A percentile compares a stretch with the other conserved stretches of the same genome.
Conservation (phyloP, 2,797 vertebrate genomes). For the Leptodactylus fallax region DNA sequence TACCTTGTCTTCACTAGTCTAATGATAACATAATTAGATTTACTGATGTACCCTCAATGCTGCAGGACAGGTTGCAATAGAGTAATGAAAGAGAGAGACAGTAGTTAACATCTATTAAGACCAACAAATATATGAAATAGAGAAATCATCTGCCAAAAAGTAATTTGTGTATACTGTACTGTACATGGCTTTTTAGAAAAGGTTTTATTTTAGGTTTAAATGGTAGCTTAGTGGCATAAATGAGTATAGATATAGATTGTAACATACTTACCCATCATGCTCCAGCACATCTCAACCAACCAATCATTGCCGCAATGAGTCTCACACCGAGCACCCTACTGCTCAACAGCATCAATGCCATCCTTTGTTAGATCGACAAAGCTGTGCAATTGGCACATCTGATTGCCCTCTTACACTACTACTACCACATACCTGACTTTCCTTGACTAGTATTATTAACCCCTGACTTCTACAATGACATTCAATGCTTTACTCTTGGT, state of each 20-base stretch:
- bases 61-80: neutral
- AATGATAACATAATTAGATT: constrained; percentile 53
- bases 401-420: too few species aligned
- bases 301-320: too few species aligned
- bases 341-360: too few species aligned
- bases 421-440: too few species aligned
- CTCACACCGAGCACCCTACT: too few species aligned
- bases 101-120: constrained; percentile 30
- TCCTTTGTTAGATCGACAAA: too few species aligned
- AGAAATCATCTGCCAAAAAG: neutral
- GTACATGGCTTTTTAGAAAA: neutral
- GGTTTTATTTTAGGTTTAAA: neutral
- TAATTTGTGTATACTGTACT: neutral
- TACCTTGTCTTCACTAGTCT: constrained; percentile 20
- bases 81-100: constrained; percentile 14
- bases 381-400: too few species aligned
- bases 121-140: constrained; percentile 1
- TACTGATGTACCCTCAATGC: constrained; percentile 27
- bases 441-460: too few species aligned
- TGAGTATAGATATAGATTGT: neutral
- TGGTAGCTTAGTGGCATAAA: neutral
- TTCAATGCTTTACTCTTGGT: too few species aligned
- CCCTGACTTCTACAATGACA: too few species aligned
- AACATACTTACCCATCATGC: too few species aligned
- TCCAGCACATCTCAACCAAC: too few species aligned